Evolutionary conservation across 1,140 invertebrate genomes (phyloP), one percentile per base, ranked within the genome.

Genomic region (Akabosia matsudoensis): DNA sequence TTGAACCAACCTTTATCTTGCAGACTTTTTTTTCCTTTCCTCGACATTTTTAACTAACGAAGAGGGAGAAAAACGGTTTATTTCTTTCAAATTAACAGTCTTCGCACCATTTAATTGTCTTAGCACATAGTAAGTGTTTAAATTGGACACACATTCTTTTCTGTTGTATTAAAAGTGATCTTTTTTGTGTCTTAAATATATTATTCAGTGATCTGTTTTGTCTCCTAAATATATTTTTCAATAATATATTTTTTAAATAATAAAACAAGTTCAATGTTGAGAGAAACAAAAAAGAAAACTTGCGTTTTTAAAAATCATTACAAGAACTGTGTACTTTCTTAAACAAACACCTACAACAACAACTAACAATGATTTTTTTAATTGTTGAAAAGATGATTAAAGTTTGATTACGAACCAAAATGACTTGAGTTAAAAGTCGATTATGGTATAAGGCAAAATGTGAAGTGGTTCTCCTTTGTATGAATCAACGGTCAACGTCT

Each of bases 391-490:
- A 52, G n/a, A 52, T 52, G 13, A 64, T 22, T 64, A 64, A 64
- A 7, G 7, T 64, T 64, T 64, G 7, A 24, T 22, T 4, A 24
- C 28, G 2, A 30, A 70, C 67, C 13, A 70, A 26, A 4, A 30
- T 30, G 54, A 16, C 3, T 30, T 72, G 26, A 37, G 10, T 74
- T 74, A 81, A 76, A 81, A 95, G 89, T 95, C 93, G 86, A 94
- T 92, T 84, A 95, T 90, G 87, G 94, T 92, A 88, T 97, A 97
- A 87, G 94, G 94, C 89, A 96, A 89, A 88, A 95, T 91, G 86
- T 91, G 89, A 85, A 95, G 88, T 82, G 88, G 87, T 84, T 93
- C 91, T 83, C 87, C 90, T 85, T 88, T 88, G 82, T 88, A 91
- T 81, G 89, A 90, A 84, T 87, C 87, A 85, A 86, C 88, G 79